Conservation (phyloP, 2,888 invertebrate genomes). For the Perizoma affinitatum region DNA sequence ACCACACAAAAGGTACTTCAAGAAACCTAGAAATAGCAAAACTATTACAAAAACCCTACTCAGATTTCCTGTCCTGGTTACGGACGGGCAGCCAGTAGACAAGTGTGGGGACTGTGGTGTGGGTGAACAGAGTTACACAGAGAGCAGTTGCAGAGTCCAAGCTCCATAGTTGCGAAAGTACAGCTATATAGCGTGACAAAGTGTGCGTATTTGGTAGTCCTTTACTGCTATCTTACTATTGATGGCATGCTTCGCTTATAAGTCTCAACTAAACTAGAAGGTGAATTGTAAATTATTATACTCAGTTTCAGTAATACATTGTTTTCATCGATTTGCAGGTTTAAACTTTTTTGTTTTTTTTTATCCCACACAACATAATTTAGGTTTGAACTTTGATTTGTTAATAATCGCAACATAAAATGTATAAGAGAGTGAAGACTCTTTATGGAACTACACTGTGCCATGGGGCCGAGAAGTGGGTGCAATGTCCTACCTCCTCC, state of each 20-base stretch:
- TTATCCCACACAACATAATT: too few species aligned
- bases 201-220: not conserved
- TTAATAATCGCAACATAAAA: not conserved
- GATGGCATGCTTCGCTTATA: too few species aligned
- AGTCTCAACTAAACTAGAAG: too few species aligned
- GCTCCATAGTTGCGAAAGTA: not conserved
- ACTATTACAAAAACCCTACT: conserved; percentile 31
- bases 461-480: conserved; percentile 51
- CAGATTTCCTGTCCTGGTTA: conserved; percentile 43
- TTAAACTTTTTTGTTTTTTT: too few species aligned
- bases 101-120: conserved; percentile 38
- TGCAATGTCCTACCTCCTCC: conserved; percentile 70
- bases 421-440: conserved; percentile 2
- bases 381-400: too few species aligned
- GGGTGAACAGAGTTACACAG: conserved; percentile 5
- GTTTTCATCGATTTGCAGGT: too few species aligned
- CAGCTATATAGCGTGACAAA: not conserved
- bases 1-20: conserved; percentile 12
- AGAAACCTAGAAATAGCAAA: conserved; percentile 23
- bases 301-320: too few species aligned
- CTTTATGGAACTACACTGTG: conserved; percentile 15
- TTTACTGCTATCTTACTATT: too few species aligned
- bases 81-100: conserved; percentile 43
- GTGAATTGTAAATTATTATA: too few species aligned
- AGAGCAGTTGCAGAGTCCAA: not conserved